Base-by-base conservation (phyloP, 2,888 invertebrate species). In the Mylabris sibirica region DNA sequence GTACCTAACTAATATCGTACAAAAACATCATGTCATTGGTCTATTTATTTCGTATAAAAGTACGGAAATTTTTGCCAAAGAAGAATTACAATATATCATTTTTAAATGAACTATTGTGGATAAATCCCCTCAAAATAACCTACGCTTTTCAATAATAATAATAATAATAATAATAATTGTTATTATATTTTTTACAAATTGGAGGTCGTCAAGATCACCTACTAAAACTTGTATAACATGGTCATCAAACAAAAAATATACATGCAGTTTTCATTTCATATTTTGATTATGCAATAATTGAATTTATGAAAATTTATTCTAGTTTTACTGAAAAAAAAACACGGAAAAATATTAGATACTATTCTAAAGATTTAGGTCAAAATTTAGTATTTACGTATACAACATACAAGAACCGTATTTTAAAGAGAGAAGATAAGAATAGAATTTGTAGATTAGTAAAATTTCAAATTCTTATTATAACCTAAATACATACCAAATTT, bases 181-280 rank as follows among this genome's bases (percentile, higher is more conserved):
- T 2, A 30, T 30, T 30, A 30, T n/a, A n/a, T 30, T 35, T 35
- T 35, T 11, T 57, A 12, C 5, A 26, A 53, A 57, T 12, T 22
- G 57, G 24, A 57, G 57, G 57, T n/a, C 57, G 11, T 57, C 57
- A 12, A 8, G 57, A 57, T 57, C 57, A 57, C 57, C 57, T 57
- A 57, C 57, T 57, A 26, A 44, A 44, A 57, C 12, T 14, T 57
- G 1, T 57, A 57, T 6, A 24, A 57, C 26, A 57, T n/a, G 24
- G 57, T 57, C 26, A 24, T 22, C 6, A 20, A 11, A 53, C 9
- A 5, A 20, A 20, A 49, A 9, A 49, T 20, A 53, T n/a, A 12
- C 3, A n/a, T 26, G 22, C 14, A 26, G 14, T 57, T 26, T 49
- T 20, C 9, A n/a, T n/a, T n/a, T n/a, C n/a, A n/a, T n/a, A n/a